A percentile compares a stretch with the other conserved stretches of the same genome.
phyloP scores from a whole-genome alignment of 2,888 invertebrate genomes.

The Anthophora plumipes region DNA sequence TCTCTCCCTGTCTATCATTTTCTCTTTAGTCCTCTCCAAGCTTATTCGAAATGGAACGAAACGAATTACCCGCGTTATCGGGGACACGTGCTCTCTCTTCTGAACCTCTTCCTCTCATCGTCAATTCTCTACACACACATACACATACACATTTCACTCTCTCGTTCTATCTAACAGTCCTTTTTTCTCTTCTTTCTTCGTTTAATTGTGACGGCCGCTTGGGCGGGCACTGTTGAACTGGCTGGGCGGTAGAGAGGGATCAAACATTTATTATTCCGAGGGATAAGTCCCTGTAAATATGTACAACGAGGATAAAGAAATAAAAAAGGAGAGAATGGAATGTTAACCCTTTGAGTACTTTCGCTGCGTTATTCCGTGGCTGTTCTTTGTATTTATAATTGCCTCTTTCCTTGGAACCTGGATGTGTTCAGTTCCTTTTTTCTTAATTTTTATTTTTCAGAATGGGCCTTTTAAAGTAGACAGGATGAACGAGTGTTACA shows the following conservation, averaged over 20 bases:
- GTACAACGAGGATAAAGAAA: constrained; percentile 36
- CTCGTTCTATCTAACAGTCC: constrained; percentile 13
- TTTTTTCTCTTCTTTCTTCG: constrained; percentile 3
- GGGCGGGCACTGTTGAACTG: constrained; percentile 42
- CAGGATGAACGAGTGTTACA: not conserved
- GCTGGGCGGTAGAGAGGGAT: constrained; percentile 49
- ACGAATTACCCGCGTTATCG: constrained; percentile 71
- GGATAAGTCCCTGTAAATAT: constrained; percentile 52
- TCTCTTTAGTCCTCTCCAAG: constrained; percentile 48
- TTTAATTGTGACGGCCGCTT: constrained; percentile 47
- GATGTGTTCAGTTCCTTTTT: too few species aligned
- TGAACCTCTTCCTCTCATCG: constrained; percentile 15
- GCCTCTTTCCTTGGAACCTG: constrained; percentile 12
- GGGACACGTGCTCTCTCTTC: constrained; percentile 65
- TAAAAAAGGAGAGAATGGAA: constrained; percentile 44
- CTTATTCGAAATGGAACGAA: constrained; percentile 70
- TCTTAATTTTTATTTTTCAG: too few species aligned
- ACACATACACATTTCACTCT: constrained; percentile 25
- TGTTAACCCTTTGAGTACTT: constrained; percentile 52
- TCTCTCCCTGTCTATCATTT: constrained; percentile 61
- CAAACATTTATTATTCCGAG: constrained; percentile 56
- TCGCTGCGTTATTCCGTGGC: constrained; percentile 27
- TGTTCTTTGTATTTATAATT: constrained; percentile 43
- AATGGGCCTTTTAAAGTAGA: constrained; percentile 4
- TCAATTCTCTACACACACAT: too few species aligned